Conservation (phyloP, 2,113 vertebrate genomes). For the Myrmecobius fasciatus region DNA sequence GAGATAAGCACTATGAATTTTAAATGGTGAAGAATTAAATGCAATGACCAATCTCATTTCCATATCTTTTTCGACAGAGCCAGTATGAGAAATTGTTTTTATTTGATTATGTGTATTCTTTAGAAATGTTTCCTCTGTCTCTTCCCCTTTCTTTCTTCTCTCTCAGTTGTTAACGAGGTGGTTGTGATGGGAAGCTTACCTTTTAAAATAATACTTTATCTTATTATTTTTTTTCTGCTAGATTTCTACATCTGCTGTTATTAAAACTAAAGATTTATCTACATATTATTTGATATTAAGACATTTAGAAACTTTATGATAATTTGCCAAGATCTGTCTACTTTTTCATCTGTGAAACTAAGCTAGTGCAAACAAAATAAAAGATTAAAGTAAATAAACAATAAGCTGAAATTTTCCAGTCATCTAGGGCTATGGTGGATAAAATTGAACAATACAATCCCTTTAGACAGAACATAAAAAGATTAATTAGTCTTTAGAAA, state of each 20-base stretch:
- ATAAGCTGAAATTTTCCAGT: not conserved
- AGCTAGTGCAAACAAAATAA: not conserved
- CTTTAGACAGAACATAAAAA: not conserved
- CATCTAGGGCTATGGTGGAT: not conserved
- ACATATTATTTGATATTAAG: conserved; percentile 77
- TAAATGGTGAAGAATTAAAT: no score
- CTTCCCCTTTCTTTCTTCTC: no score
- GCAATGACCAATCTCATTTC: no score
- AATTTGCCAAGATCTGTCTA: conserved; percentile 89
- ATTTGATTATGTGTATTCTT: no score
- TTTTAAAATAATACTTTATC: not conserved
- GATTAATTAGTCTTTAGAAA: not conserved
- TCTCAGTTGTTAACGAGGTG: no score
- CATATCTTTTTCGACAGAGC: no score
- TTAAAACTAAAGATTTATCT: conserved; percentile 86
- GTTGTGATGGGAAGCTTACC: no score
- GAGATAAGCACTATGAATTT: no score
- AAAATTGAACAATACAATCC: fast-evolving
- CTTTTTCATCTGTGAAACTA: conserved; percentile 70
- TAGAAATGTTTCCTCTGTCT: no score
- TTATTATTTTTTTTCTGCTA: not conserved
- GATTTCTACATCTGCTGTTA: not conserved
- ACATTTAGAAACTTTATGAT: conserved; percentile 74
- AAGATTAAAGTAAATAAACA: not conserved
- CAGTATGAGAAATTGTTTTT: no score